These are phyloP conservation scores for Zaprionus inermis DNA, from an alignment of 1,140 invertebrate species.

Conservation along the genomic window DNA sequence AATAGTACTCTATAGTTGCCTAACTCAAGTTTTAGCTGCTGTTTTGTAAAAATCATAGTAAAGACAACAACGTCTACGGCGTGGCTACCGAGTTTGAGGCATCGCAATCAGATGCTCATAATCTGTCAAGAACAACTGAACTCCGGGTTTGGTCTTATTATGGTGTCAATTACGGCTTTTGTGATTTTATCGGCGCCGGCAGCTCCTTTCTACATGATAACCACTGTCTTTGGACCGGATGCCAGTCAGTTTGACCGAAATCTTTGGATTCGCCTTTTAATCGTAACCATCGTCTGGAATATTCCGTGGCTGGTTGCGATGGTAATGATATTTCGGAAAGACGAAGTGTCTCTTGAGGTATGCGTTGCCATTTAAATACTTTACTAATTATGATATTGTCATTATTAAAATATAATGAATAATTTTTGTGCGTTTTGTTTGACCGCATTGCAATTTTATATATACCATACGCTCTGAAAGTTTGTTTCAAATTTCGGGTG, in stretches of 20 bases:
- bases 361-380: not conserved
- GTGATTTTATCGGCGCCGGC: slow-evolving; percentile 39
- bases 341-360: slow-evolving; percentile 57
- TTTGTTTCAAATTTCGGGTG: no score
- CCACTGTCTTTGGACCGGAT: slow-evolving; percentile 45
- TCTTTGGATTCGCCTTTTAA: slow-evolving; percentile 3
- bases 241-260: not conserved
- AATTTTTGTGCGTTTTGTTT: no score
- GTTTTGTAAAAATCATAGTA: slow-evolving; percentile 16
- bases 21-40: slow-evolving; percentile 44
- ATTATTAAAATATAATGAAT: no score
- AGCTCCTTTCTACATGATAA: slow-evolving; percentile 62
- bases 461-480: no score
- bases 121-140: slow-evolving; percentile 58
- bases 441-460: no score
- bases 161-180: slow-evolving; percentile 50
- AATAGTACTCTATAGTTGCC: slow-evolving; percentile 47
- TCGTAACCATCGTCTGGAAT: slow-evolving; percentile 43
- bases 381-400: no score
- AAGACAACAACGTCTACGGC: not conserved
- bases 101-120: slow-evolving; percentile 48
- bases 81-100: slow-evolving; percentile 28
- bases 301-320: slow-evolving; percentile 45
- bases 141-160: slow-evolving; percentile 49
- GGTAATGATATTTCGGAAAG: slow-evolving; percentile 37